A percentile compares a stretch with the other conserved stretches of the same genome.
Evolutionary conservation across 2,888 invertebrate genomes (phyloP).

Genomic region (Ypsolopha sequella): DNA sequence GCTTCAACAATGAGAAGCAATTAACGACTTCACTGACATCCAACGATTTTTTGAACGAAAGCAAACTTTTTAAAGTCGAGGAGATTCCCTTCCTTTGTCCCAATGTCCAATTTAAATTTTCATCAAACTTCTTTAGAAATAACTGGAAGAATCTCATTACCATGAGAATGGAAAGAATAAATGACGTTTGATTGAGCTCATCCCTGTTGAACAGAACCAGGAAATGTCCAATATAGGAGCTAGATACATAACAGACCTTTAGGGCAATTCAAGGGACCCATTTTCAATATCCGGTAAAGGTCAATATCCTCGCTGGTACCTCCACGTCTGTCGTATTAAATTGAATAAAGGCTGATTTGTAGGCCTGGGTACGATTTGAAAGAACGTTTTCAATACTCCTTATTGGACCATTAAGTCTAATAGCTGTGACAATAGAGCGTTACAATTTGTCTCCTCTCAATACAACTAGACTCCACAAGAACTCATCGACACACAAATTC

Average conservation of each 20-base stretch:
- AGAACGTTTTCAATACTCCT: conserved; percentile 61
- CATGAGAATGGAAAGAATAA: conserved; percentile 19
- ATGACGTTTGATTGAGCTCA: conserved; percentile 28
- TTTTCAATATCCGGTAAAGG: conserved; percentile 60
- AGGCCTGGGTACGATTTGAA: conserved; percentile 32
- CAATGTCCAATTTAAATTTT: conserved; percentile 15
- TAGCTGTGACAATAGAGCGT: conserved; percentile 61
- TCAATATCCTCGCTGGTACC: conserved; percentile 44
- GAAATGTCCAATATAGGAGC: conserved; percentile 43
- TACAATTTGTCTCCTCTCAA: conserved; percentile 55
- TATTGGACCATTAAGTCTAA: conserved; percentile 61
- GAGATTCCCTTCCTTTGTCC: conserved; percentile 25
- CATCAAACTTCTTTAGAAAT: conserved; percentile 28
- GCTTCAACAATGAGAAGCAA: conserved; percentile 52
- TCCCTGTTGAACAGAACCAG: conserved; percentile 10
- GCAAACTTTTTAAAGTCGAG: conserved; percentile 24
- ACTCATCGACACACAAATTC: conserved; percentile 4
- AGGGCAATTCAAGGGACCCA: conserved; percentile 49
- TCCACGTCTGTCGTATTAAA: conserved; percentile 30
- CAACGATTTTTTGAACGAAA: conserved; percentile 26
- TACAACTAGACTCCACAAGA: conserved; percentile 16
- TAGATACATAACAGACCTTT: conserved; percentile 48
- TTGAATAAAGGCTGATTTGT: conserved; percentile 56
- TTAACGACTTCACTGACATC: conserved; percentile 40
- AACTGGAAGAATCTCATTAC: conserved; percentile 39